Base-by-base conservation (phyloP, 2,797 vertebrate genomes). In the Huso huso region DNA sequence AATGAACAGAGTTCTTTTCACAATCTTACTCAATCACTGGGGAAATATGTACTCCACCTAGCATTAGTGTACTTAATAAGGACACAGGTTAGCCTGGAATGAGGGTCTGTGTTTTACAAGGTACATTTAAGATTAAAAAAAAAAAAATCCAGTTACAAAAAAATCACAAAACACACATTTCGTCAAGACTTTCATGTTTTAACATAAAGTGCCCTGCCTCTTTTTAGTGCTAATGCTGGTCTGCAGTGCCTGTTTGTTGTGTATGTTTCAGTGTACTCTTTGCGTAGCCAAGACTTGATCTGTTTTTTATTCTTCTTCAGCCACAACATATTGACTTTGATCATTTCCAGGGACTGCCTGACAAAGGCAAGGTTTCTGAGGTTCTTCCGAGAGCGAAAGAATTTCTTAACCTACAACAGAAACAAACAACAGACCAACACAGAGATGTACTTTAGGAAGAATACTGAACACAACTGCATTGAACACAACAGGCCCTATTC, bases 211-310 rank as follows among this genome's bases (percentile, higher is more conserved):
- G 37, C 18, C 18, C 18, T 18, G 37, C 5, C 37, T 37, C 37
- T 37, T 37, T 37, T 37, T 37, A 37, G 37, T 37, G 37, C 0
- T 37, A 37, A 4, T 37, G 64, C 12, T 81, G 85, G 85, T 77
- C 85, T 85, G 79, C 77, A 67, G 50, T 57, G 66, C 48, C 51
- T 61, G 37, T 65, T 74, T 81, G 51, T 8, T 4, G 13, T 49
- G 8, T 64, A 64, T 8, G 49, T 52, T 7, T 52, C 10, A 3
- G 63, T 9, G 51, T 23, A 64, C 11, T 52, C 7, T 9, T 64
- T 2, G 10, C 23, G 49, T 8, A 18, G 13, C 63, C 51, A 51
- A 10, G 13, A 10, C n/a, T 23, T 51, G 63, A 64, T 51, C 6
- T 12, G 49, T 10, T 2, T 13, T n/a, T 11, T 58, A 23, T 66